Conservation (phyloP, 2,113 vertebrate genomes). For the Neogobius melanostomus region DNA sequence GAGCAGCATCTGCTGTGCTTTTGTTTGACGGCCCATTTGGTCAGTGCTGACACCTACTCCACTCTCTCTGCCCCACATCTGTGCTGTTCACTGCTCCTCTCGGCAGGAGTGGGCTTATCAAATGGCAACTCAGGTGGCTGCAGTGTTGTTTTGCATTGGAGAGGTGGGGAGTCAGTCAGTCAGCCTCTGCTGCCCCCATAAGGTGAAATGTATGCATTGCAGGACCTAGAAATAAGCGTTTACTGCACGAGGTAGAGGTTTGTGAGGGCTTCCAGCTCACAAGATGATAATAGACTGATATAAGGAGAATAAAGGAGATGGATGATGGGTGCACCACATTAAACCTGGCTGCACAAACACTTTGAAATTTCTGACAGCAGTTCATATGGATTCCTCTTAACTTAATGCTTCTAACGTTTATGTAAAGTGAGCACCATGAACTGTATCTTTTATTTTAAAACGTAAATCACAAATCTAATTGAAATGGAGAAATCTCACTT, state of each 20-base stretch:
- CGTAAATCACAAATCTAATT: no score
- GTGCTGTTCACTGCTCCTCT: constrained; percentile 28
- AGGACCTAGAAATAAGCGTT: neutral
- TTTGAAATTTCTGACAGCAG: no score
- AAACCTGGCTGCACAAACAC: no score
- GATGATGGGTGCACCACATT: no score
- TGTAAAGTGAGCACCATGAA: no score
- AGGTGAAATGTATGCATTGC: constrained; percentile 52
- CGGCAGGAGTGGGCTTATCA: constrained; percentile 58
- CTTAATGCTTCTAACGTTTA: no score
- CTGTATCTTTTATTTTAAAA: no score
- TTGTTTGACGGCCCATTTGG: constrained; percentile 70
- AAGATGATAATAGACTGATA: no score
- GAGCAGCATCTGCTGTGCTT: constrained; percentile 64
- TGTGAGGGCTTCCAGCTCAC: neutral
- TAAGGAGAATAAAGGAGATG: no score
- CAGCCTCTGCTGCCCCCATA: constrained; percentile 71
- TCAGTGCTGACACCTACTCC: constrained; percentile 70
- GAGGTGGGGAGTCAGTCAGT: constrained; percentile 37
- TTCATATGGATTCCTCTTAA: no score
- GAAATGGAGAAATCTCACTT: no score
- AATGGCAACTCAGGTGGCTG: constrained; percentile 53
- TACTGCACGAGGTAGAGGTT: neutral
- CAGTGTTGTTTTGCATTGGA: constrained; percentile 22
- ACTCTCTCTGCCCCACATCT: constrained; percentile 57